These are phyloP conservation scores for Lemur catta DNA, from an alignment of 2,797 vertebrate species.

Conservation along the genomic window DNA sequence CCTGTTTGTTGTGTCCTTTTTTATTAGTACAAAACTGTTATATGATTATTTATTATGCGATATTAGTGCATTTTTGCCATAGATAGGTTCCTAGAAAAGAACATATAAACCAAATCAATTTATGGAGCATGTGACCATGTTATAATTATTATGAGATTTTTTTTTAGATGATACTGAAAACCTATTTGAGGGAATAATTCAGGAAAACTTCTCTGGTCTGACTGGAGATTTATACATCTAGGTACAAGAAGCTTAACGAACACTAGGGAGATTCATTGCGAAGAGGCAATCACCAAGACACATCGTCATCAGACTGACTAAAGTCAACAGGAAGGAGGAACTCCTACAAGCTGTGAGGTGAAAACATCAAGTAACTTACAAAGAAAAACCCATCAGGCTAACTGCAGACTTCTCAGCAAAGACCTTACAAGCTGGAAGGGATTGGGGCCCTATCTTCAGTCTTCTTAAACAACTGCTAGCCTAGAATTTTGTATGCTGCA, in stretches of 20 bases:
- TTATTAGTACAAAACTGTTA: neutral
- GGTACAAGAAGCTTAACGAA: neutral
- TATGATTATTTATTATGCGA: neutral
- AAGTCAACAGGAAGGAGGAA: no score
- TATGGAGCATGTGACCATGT: neutral
- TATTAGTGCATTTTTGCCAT: neutral
- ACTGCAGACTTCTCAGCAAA: neutral
- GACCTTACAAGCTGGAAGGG: neutral
- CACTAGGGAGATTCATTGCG: no score
- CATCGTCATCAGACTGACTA: no score
- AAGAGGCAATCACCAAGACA: no score
- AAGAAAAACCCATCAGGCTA: no score
- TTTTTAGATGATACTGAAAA: neutral
- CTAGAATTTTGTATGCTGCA: neutral
- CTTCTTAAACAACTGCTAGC: neutral
- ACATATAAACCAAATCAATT: neutral
- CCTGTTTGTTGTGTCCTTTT: neutral
- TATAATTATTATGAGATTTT: neutral
- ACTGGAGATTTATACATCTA: neutral
- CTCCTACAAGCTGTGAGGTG: no score
- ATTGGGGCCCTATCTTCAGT: neutral
- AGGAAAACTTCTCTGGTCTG: neutral
- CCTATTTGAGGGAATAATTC: neutral
- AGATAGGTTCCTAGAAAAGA: neutral
- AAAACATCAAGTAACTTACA: no score